Evolutionary conservation across 2,888 invertebrate genomes (phyloP).

Genomic region (Trachelus troglodyta): DNA sequence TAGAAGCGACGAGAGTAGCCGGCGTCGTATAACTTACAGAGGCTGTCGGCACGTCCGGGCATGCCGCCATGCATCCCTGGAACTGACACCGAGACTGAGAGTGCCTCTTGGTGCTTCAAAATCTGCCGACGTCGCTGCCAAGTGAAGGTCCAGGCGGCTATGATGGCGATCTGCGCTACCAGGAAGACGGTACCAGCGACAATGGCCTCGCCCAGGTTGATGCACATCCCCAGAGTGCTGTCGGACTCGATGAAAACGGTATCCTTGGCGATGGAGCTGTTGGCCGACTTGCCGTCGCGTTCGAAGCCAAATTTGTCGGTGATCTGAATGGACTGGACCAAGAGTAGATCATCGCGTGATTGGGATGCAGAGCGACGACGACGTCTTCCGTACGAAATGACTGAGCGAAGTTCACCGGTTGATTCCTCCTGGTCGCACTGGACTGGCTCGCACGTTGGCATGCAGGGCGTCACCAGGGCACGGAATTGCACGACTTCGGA

Average conservation of each 20-base stretch:
- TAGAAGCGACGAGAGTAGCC: slow-evolving; percentile 81
- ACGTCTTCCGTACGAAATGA: slow-evolving; percentile 85
- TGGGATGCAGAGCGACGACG: slow-evolving; percentile 76
- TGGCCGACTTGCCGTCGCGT: slow-evolving; percentile 66
- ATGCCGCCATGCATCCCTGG: slow-evolving; percentile 70
- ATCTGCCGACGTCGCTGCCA: slow-evolving; percentile 81
- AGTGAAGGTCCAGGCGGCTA: slow-evolving; percentile 89
- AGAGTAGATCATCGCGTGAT: slow-evolving; percentile 82
- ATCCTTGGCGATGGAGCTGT: slow-evolving; percentile 70
- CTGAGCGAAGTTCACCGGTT: slow-evolving; percentile 84
- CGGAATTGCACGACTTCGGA: slow-evolving; percentile 95
- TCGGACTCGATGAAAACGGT: slow-evolving; percentile 78
- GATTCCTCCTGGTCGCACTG: slow-evolving; percentile 88
- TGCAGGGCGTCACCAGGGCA: slow-evolving; percentile 93
- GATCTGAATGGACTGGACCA: slow-evolving; percentile 92
- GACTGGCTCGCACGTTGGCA: slow-evolving; percentile 93
- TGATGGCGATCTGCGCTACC: slow-evolving; percentile 86
- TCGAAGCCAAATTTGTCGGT: slow-evolving; percentile 93
- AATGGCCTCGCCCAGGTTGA: slow-evolving; percentile 84
- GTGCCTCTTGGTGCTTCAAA: slow-evolving; percentile 74
- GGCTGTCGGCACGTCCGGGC: slow-evolving; percentile 75
- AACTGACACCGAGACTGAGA: slow-evolving; percentile 73
- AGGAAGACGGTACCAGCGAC: slow-evolving; percentile 88
- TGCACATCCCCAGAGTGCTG: slow-evolving; percentile 71
- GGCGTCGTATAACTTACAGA: slow-evolving; percentile 90